Percentiles rank a stretch among this genome's conserved stretches.
phyloP scores from a whole-genome alignment of 1,140 invertebrate species.

The Andrena cerasifolii region DNA sequence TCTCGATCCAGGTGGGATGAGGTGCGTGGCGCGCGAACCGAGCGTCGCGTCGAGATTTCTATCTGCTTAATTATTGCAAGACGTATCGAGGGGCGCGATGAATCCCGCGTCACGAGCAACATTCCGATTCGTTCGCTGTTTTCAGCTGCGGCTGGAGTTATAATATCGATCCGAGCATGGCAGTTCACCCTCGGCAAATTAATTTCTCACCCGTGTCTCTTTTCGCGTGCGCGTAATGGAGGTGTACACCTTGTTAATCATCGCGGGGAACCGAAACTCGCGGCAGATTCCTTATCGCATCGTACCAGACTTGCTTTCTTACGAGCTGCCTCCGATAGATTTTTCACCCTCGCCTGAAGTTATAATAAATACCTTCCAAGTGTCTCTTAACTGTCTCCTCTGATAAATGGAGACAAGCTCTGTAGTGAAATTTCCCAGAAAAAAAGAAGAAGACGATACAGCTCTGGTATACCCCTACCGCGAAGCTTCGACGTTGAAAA shows the following conservation, averaged over 20 bases:
- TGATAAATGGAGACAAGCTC: no score
- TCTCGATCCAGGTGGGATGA: background rate
- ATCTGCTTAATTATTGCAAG: conserved; percentile 34
- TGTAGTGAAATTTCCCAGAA: no score
- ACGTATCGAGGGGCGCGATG: background rate
- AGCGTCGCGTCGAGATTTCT: conserved; percentile 11
- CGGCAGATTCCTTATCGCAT: background rate
- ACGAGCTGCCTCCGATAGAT: no score
- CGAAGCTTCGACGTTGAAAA: no score
- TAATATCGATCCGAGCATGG: conserved; percentile 3
- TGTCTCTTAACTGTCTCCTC: no score
- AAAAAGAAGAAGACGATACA: no score
- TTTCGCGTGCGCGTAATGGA: conserved; percentile 21
- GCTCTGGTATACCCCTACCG: no score
- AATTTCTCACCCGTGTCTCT: conserved; percentile 9
- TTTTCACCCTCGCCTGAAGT: no score
- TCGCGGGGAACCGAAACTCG: background rate
- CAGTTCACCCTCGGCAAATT: conserved; percentile 15
- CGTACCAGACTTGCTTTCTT: no score
- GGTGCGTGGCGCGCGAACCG: background rate
- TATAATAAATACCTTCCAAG: no score
- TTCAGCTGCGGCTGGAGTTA: background rate
- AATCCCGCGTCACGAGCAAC: background rate
- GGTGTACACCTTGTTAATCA: conserved; percentile 18
- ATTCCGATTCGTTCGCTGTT: background rate